Conservation (phyloP, 2,113 vertebrate genomes). For the Scatophagus argus region DNA sequence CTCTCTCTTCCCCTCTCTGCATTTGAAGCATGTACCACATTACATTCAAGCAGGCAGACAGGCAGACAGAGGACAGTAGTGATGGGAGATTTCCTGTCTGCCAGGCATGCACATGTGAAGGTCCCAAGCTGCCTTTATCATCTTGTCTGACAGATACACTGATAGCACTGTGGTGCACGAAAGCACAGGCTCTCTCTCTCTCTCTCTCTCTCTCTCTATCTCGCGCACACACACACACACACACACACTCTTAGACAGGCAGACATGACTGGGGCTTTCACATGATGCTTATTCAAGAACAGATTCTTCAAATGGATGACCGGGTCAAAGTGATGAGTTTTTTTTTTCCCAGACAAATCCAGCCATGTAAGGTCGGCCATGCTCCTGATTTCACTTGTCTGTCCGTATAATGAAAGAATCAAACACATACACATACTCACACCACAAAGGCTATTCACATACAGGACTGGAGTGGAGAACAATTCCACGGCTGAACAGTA, state of each 20-base stretch:
- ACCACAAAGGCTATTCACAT: slow-evolving; percentile 10
- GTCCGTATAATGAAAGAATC: neutral
- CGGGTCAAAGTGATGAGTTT: neutral
- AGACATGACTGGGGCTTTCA: neutral
- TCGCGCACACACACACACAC: neutral
- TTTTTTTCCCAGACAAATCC: slow-evolving; percentile 6
- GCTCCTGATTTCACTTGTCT: slow-evolving; percentile 1
- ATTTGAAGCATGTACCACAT: slow-evolving; percentile 53
- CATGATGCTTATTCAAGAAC: neutral
- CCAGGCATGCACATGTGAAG: slow-evolving; percentile 60
- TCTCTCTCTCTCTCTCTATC: neutral
- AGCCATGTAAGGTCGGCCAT: neutral
- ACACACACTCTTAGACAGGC: neutral
- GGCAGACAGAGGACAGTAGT: slow-evolving; percentile 49
- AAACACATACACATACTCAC: neutral
- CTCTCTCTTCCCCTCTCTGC: slow-evolving; percentile 26
- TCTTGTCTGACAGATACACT: slow-evolving; percentile 60
- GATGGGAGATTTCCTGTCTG: slow-evolving; percentile 73
- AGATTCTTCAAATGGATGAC: slow-evolving; percentile 6
- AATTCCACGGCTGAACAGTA: slow-evolving; percentile 7
- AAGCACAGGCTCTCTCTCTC: slow-evolving; percentile 11
- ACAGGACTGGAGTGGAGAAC: slow-evolving; percentile 8
- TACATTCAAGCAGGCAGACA: slow-evolving; percentile 51
- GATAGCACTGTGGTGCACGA: slow-evolving; percentile 26
- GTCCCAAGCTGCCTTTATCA: slow-evolving; percentile 59